Percentiles rank a stretch among this genome's conserved stretches.
phyloP scores from a whole-genome alignment of 2,797 vertebrate genomes.

The Phrynocephalus forsythii region DNA sequence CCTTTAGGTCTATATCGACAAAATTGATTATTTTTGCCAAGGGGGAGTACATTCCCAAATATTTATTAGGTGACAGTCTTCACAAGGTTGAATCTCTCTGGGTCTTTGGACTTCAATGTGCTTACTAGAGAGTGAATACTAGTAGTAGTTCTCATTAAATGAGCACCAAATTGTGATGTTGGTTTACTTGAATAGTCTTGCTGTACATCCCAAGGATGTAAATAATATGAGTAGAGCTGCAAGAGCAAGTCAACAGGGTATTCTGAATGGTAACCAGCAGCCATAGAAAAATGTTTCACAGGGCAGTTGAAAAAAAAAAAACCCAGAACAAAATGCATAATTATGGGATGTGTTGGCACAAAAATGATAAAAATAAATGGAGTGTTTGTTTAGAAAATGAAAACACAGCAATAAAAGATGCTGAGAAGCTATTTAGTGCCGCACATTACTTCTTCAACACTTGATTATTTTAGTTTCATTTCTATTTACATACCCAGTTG shows the following conservation, averaged over 20 bases:
- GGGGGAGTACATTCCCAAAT: not conserved
- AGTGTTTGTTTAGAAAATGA: conserved; percentile 70
- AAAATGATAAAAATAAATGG: conserved; percentile 52
- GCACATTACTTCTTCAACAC: conserved; percentile 70
- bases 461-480: conserved; percentile 78
- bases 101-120: not conserved
- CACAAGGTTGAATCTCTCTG: conserved; percentile 18
- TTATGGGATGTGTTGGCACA: conserved; percentile 52
- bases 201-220: conserved; percentile 47
- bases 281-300: conserved; percentile 46
- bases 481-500: conserved; percentile 77
- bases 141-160: not conserved
- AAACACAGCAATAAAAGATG: conserved; percentile 61
- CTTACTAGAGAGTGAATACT: not conserved
- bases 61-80: not conserved
- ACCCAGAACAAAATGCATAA: conserved; percentile 39
- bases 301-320: conserved; percentile 4
- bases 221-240: conserved; percentile 52
- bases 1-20: not conserved
- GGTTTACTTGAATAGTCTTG: conserved; percentile 9
- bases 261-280: conserved; percentile 40
- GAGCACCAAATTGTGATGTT: not conserved
- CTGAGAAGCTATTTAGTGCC: conserved; percentile 65
- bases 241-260: not conserved
- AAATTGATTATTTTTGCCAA: conserved; percentile 1